phyloP scores from a whole-genome alignment of 2,797 vertebrate genomes.

The Bradypodion ventrale region DNA sequence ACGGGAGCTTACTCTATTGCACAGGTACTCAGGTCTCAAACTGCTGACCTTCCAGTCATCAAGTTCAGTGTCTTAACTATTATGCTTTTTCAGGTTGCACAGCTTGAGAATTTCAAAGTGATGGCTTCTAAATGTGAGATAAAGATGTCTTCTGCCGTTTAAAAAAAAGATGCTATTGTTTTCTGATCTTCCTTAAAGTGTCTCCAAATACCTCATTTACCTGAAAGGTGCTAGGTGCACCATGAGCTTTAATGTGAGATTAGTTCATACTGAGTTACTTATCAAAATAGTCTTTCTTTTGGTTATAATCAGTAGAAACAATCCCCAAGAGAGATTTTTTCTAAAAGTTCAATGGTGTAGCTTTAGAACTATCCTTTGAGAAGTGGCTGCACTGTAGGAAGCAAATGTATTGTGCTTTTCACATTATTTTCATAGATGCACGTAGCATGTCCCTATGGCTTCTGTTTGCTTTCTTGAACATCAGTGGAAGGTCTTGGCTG shows the following conservation, averaged over 20 bases:
- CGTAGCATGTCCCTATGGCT: slow-evolving; percentile 1
- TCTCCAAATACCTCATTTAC: slow-evolving; percentile 7
- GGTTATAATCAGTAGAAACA: background rate
- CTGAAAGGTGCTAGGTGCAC: background rate
- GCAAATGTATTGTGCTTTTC: background rate
- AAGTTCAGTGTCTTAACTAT: too few species aligned
- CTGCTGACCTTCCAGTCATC: too few species aligned
- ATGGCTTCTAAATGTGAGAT: slow-evolving; percentile 25
- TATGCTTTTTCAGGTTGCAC: slow-evolving; percentile 44
- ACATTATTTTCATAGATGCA: slow-evolving; percentile 32
- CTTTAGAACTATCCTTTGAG: background rate
- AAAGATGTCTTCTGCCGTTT: slow-evolving; percentile 36
- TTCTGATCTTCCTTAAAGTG: slow-evolving; percentile 33
- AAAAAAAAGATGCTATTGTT: slow-evolving; percentile 1
- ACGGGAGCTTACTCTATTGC: too few species aligned
- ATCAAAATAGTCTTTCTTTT: slow-evolving; percentile 12
- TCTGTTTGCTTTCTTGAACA: slow-evolving; percentile 34
- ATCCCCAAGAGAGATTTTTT: background rate
- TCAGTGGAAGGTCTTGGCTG: background rate
- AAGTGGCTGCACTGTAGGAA: slow-evolving; percentile 15
- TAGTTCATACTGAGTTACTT: background rate
- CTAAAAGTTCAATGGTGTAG: background rate
- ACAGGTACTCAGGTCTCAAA: too few species aligned
- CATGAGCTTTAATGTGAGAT: background rate
- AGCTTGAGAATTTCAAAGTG: slow-evolving; percentile 35